phyloP scores from a whole-genome alignment of 2,888 invertebrate genomes.

The Noctua fimbriata region DNA sequence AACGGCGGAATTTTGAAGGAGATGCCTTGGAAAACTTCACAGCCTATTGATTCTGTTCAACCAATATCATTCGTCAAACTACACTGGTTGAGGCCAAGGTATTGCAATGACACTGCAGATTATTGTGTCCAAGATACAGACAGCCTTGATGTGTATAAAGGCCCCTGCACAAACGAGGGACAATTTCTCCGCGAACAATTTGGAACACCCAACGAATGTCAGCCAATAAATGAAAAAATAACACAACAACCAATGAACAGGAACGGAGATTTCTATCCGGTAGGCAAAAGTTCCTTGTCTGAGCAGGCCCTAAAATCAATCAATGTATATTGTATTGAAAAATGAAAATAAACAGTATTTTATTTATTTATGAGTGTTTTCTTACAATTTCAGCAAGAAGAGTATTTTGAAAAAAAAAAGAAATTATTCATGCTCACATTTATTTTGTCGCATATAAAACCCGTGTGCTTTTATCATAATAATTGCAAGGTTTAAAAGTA shows the following conservation, averaged over 20 bases:
- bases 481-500: background rate
- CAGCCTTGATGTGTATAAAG: background rate
- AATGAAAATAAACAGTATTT: background rate
- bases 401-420: background rate
- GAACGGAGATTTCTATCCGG: no score
- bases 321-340: background rate
- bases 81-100: background rate
- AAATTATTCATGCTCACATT: constrained; percentile 7
- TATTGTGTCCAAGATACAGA: background rate
- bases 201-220: no score
- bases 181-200: no score
- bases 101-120: background rate
- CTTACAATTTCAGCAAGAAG: background rate
- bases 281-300: no score
- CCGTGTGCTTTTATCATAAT: background rate
- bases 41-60: background rate
- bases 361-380: background rate
- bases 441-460: constrained; percentile 35
- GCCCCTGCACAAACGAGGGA: no score
- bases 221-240: no score
- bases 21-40: background rate
- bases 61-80: background rate
- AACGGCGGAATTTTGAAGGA: background rate
- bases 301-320: background rate
- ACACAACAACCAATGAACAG: no score